Base-by-base conservation (phyloP, 2,113 vertebrate genomes). In the Sinocyclocheilus anophthalmus region DNA sequence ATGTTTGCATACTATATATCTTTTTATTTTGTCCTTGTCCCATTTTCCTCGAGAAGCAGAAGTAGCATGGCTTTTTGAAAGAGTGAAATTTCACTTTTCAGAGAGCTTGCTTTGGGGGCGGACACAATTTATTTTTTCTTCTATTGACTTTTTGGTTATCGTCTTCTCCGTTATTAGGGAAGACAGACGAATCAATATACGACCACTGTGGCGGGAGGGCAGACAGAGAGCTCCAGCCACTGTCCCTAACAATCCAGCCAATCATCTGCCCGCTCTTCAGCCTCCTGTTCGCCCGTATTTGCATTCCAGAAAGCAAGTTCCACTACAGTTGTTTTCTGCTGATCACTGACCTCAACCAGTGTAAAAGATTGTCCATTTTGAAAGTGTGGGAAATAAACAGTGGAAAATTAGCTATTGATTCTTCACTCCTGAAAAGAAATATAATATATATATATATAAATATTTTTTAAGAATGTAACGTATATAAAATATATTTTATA, bases 101-200 rank as follows among this genome's bases (percentile, higher is more conserved):
- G 30, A 82, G 67, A 26, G 55, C 20, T 48, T 72, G 87, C 84
- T 83, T 76, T 83, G 87, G 84, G 85, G 89, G 82, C 63, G 83
- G 85, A 83, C 13, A 10, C 76, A 37, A 33, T 50, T 59, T 73
- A 26, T 53, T 72, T 42, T 33, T 61, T 55, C 37, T 37, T 37
- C 33, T 37, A 37, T 37, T 37, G 30, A 30, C 30, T 30, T 30
- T 30, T 30, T 30, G 30, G 30, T 30, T 30, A 1, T 30, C 30
- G 30, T 30, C 30, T 30, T 30, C 30, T 30, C 30, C 30, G 30
- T 30, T 30, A 30, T 30, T 30, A 30, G 30, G 30, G 30, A 30
- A 92, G 89, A n/a, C 92, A 94, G 92, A 93, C 92, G 93, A 92
- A 95, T 95, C 95, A 93, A 95, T 95, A 94, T 87, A 11, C 81